Evolutionary conservation across 2,888 invertebrate genomes (phyloP).

Genomic region (Cynaeus angustus): DNA sequence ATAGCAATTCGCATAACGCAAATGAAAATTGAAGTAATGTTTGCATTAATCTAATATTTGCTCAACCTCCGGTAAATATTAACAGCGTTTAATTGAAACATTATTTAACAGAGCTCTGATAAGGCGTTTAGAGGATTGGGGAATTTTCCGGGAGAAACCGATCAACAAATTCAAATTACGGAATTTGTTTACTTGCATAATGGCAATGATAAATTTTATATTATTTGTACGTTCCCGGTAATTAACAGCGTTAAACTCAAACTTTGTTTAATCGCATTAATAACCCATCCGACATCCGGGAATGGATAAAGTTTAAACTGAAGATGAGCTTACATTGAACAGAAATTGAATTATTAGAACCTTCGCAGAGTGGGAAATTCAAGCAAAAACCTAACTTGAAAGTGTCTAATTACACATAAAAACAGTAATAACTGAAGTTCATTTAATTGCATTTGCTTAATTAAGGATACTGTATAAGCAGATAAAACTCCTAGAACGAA

Average conservation of each 20-base stretch:
- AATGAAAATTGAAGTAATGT: slow-evolving; percentile 43
- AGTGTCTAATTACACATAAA: neutral
- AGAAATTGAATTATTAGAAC: slow-evolving; percentile 30
- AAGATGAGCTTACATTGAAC: slow-evolving; percentile 25
- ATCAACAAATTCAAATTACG: slow-evolving; percentile 28
- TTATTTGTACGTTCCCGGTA: slow-evolving; percentile 26
- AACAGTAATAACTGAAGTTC: neutral
- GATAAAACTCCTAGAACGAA: too few relatives aligned
- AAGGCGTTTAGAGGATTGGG: slow-evolving; percentile 12
- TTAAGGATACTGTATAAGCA: too few relatives aligned
- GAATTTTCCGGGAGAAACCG: slow-evolving; percentile 14
- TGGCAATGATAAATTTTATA: slow-evolving; percentile 16
- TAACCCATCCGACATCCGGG: slow-evolving; percentile 35
- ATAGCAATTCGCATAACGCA: slow-evolving; percentile 38
- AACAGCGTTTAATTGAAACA: slow-evolving; percentile 47
- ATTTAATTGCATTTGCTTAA: neutral
- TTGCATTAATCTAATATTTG: slow-evolving; percentile 47
- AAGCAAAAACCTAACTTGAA: neutral
- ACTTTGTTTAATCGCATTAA: slow-evolving; percentile 38
- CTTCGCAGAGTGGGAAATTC: neutral
- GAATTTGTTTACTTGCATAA: slow-evolving; percentile 31
- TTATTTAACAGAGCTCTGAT: slow-evolving; percentile 29
- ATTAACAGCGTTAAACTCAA: slow-evolving; percentile 39
- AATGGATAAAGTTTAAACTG: slow-evolving; percentile 30
- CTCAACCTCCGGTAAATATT: slow-evolving; percentile 42